Base-by-base conservation (phyloP, 2,888 invertebrate species). In the Drosophila testacea region DNA sequence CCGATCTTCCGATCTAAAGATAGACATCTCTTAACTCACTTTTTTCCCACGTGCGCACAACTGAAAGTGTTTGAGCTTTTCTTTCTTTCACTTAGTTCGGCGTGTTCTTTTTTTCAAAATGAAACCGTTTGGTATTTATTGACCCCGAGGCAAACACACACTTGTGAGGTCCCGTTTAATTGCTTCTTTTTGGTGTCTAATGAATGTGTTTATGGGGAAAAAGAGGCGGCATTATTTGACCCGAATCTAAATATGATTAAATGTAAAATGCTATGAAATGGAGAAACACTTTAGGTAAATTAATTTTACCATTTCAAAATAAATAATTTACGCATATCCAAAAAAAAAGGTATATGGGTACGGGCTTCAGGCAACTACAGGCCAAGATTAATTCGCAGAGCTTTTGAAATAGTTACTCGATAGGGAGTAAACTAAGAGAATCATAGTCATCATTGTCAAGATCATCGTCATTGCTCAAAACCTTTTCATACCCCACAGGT, bases 231-330 rank as follows among this genome's bases (percentile, higher is more conserved):
- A 6, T 42, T 73, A 55, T 72, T 63, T 55, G 62, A 77, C 68
- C 74, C 61, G 46, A 75, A 70, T 75, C 71, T 51, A 59, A 76
- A 55, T 57, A 54, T 67, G 62, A 77, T 77, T 77, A 57, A 63
- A 75, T 56, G 52, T 51, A 27, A 60, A 27, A 52, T 36, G 22
- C 22, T 28, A 36, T 34, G 16, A 34, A 39, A 27, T 32, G 10
- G 22, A 16, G 32, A 55, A 52, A 50, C 66, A 48, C 41, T 39
- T 27, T 16, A 16, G 34, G 44, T 46, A 44, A 65, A 73, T 54
- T 57, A 39, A 73, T 56, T 47, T 44, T 30, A 34, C 10, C 36
- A 16, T 4, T 27, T 22, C 22, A 1, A 22, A 22, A 22, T 22
- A 22, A 22, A 22, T 22, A 22, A 22, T 22, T 22, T 22, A 22